Evolutionary conservation across 2,888 invertebrate genomes (phyloP).

Genomic region (Luperina testacea): DNA sequence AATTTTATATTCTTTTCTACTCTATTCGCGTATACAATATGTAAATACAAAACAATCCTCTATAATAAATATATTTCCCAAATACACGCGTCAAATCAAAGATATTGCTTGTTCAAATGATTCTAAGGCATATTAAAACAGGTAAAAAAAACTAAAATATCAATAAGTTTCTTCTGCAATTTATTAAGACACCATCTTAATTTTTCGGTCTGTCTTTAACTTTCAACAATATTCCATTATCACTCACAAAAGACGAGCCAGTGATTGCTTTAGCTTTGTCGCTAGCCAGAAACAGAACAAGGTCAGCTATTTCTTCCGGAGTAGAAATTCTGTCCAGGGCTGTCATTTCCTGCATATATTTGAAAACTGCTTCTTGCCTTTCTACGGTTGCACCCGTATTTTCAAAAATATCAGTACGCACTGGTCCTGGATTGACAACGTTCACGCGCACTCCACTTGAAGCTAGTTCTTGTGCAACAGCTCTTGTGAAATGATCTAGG

Average conservation of each 20-base stretch:
- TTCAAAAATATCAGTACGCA: slow-evolving; percentile 38
- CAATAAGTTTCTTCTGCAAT: not conserved
- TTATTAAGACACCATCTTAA: not conserved
- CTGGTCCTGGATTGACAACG: slow-evolving; percentile 64
- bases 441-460: slow-evolving; percentile 92
- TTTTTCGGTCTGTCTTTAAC: not conserved
- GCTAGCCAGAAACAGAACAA: slow-evolving; percentile 67
- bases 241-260: slow-evolving; percentile 56
- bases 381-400: slow-evolving; percentile 24
- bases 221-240: slow-evolving; percentile 50
- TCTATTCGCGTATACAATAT: no score
- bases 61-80: no score
- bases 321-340: slow-evolving; percentile 44
- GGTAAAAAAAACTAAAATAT: not conserved
- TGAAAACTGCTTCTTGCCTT: slow-evolving; percentile 9
- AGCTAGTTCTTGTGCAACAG: slow-evolving; percentile 91
- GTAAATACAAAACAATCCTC: no score
- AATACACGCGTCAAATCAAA: not conserved
- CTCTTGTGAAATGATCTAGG: slow-evolving; percentile 66
- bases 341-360: slow-evolving; percentile 13
- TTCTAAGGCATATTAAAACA: not conserved
- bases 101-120: not conserved
- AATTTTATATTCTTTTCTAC: no score
- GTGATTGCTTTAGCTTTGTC: slow-evolving; percentile 68
- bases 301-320: slow-evolving; percentile 68